These are phyloP conservation scores for Pandemis corylana DNA, from an alignment of 2,888 invertebrate genomes.

Conservation along the genomic window DNA sequence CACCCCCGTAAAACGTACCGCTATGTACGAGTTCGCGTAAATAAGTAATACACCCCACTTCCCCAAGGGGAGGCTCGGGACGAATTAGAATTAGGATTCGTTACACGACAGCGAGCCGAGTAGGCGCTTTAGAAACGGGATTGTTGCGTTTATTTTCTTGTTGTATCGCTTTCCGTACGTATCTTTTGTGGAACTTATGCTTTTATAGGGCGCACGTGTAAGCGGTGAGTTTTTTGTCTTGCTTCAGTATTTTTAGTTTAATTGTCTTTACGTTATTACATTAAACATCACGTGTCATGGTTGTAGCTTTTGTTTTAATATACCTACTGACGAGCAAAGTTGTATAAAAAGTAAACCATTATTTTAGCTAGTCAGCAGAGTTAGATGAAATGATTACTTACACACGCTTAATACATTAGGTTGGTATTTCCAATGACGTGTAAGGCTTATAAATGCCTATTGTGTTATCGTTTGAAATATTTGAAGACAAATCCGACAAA, in stretches of 20 bases:
- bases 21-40: constrained; percentile 65
- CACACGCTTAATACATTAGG: not conserved
- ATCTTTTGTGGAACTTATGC: constrained; percentile 43
- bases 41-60: constrained; percentile 70
- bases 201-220: constrained; percentile 35
- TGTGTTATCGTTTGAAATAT: not conserved
- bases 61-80: constrained; percentile 61
- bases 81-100: constrained; percentile 80
- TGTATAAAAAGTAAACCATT: not conserved
- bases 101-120: constrained; percentile 63
- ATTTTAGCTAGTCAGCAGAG: not conserved
- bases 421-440: constrained; percentile 7
- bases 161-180: constrained; percentile 44
- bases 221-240: constrained; percentile 27
- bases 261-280: not conserved
- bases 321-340: too few relatives aligned
- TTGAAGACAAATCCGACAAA: not conserved
- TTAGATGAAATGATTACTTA: not conserved
- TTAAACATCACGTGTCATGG: not conserved
- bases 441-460: not conserved
- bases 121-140: constrained; percentile 56
- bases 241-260: not conserved
- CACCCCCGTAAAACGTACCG: constrained; percentile 66
- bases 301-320: too few relatives aligned
- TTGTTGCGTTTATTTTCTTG: constrained; percentile 57